Conservation (phyloP, 2,888 invertebrate genomes). For the Pollenia amentaria region DNA sequence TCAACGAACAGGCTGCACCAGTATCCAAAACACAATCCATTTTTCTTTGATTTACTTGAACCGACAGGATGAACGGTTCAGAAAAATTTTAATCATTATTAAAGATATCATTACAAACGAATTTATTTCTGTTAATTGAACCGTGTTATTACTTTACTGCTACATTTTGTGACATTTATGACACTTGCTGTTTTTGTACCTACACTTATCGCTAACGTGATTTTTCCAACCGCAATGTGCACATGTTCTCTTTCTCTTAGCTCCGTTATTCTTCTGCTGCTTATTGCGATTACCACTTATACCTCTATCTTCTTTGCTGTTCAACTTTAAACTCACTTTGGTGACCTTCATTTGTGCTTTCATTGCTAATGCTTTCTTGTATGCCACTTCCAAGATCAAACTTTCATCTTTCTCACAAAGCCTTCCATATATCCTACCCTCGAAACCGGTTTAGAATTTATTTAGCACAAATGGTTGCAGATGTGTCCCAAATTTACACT, state of each 20-base stretch:
- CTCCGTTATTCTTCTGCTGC: not conserved
- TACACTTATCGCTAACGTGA: slow-evolving; percentile 57
- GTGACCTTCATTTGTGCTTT: not conserved
- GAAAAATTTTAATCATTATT: not conserved
- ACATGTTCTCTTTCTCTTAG: slow-evolving; percentile 20
- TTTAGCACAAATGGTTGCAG: slow-evolving; percentile 32
- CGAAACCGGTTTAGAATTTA: slow-evolving; percentile 15
- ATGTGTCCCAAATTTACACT: slow-evolving; percentile 30
- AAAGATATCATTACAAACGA: not conserved
- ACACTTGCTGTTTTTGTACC: slow-evolving; percentile 35
- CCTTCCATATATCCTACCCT: slow-evolving; percentile 31
- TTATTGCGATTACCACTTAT: not conserved
- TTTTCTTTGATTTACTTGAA: not conserved
- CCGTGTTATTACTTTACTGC: not conserved
- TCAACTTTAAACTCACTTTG: slow-evolving; percentile 5
- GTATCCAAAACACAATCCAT: slow-evolving; percentile 54
- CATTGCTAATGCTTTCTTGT: slow-evolving; percentile 23
- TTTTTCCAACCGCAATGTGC: slow-evolving; percentile 55
- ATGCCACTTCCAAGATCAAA: slow-evolving; percentile 13
- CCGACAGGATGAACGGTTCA: not conserved
- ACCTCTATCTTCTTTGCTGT: slow-evolving; percentile 18
- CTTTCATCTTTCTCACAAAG: slow-evolving; percentile 34
- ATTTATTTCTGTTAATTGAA: slow-evolving; percentile 5
- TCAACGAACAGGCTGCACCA: slow-evolving; percentile 54
- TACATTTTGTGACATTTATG: slow-evolving; percentile 9